A percentile compares a stretch with the other conserved stretches of the same genome.
phyloP scores from a whole-genome alignment of 2,888 invertebrate species.

The Hypselothyrea guttata region DNA sequence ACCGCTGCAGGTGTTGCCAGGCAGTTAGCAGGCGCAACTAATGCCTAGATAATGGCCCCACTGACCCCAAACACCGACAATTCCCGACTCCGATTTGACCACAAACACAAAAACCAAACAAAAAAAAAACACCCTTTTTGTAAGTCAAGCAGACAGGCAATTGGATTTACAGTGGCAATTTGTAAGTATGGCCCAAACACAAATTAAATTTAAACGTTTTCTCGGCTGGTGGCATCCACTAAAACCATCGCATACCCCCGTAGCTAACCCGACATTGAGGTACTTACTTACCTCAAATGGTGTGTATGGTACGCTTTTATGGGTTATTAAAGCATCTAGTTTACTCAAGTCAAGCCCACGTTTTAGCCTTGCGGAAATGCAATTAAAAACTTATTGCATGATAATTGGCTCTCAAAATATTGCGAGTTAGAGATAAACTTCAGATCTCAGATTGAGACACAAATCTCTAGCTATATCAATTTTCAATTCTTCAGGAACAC shows the following conservation, averaged over 20 bases:
- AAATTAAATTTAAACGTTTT: slow-evolving; percentile 42
- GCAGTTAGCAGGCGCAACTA: slow-evolving; percentile 68
- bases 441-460: too few species aligned
- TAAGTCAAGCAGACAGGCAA: slow-evolving; percentile 34
- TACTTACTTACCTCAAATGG: too few species aligned
- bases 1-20: slow-evolving; percentile 67
- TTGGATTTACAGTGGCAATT: slow-evolving; percentile 51
- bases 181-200: slow-evolving; percentile 38
- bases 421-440: too few species aligned
- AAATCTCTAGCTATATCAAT: too few species aligned
- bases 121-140: slow-evolving; percentile 7
- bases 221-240: slow-evolving; percentile 42
- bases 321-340: too few species aligned
- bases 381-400: neutral
- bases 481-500: too few species aligned
- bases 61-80: slow-evolving; percentile 21
- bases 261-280: too few species aligned
- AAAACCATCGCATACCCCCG: neutral
- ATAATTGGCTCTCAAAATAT: too few species aligned
- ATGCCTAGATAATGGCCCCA: slow-evolving; percentile 54
- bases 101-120: slow-evolving; percentile 4
- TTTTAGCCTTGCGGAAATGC: too few species aligned
- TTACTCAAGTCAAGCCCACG: too few species aligned
- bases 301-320: too few species aligned
- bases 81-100: slow-evolving; percentile 1